These are phyloP conservation scores for Hymenopus coronatus DNA, from an alignment of 2,888 invertebrate species.

Conservation along the genomic window DNA sequence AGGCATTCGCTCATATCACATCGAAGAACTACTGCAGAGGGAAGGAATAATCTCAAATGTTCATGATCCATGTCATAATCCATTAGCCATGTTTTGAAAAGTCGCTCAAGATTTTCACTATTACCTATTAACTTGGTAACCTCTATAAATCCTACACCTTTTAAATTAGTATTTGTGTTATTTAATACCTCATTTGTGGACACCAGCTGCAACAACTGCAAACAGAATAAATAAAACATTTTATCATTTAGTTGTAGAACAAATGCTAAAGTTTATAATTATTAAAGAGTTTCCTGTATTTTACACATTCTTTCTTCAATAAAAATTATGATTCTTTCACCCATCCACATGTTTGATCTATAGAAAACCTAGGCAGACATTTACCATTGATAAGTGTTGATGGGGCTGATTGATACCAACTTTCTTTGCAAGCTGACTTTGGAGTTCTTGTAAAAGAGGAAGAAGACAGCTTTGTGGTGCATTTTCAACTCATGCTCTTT, in stretches of 20 bases:
- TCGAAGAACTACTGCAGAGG: background rate
- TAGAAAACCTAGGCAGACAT: too few species aligned
- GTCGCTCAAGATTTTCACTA: background rate
- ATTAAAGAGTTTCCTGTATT: too few species aligned
- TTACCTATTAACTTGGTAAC: background rate
- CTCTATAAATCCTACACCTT: conserved; percentile 9
- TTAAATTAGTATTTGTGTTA: background rate
- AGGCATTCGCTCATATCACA: conserved; percentile 29
- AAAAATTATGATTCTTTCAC: too few species aligned
- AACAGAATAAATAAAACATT: background rate
- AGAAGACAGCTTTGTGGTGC: too few species aligned
- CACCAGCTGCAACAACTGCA: conserved; percentile 2
- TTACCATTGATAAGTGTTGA: too few species aligned
- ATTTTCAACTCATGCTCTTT: too few species aligned
- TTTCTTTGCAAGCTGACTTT: too few species aligned
- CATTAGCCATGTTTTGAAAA: conserved; percentile 28
- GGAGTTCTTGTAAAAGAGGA: too few species aligned
- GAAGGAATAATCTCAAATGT: conserved; percentile 14
- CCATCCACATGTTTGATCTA: too few species aligned
- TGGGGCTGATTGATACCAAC: too few species aligned
- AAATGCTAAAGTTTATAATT: too few species aligned
- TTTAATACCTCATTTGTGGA: background rate
- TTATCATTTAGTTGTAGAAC: background rate
- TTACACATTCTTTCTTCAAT: too few species aligned
- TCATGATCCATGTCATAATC: conserved; percentile 26